Conservation (phyloP, 2,888 invertebrate genomes). For the Oscheius sp. region DNA sequence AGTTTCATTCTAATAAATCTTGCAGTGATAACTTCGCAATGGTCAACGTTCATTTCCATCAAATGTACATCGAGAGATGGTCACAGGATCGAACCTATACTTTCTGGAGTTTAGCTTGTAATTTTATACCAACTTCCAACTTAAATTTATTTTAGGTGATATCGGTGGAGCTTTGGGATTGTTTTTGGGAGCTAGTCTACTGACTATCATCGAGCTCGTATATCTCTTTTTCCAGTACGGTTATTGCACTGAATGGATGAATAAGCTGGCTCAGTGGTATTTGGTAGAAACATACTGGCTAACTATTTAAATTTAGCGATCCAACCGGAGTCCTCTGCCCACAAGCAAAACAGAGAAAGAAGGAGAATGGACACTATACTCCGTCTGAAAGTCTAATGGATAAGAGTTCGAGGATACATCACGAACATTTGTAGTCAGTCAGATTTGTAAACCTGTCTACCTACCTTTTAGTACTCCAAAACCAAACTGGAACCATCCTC, state of each 20-base stretch:
- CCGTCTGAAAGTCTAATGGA: slow-evolving; percentile 14
- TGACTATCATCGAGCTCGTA: slow-evolving; percentile 70
- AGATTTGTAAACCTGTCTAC: not conserved
- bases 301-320: slow-evolving; percentile 1
- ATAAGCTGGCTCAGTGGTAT: slow-evolving; percentile 2
- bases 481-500: not conserved
- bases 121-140: slow-evolving; percentile 17
- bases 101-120: slow-evolving; percentile 70
- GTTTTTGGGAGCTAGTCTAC: slow-evolving; percentile 68
- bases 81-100: slow-evolving; percentile 68
- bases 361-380: slow-evolving; percentile 1
- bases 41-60: slow-evolving; percentile 71
- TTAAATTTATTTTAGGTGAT: slow-evolving; percentile 57
- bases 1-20: not conserved
- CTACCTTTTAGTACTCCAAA: not conserved
- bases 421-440: slow-evolving; percentile 17
- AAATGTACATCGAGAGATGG: slow-evolving; percentile 72
- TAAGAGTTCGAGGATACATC: slow-evolving; percentile 13
- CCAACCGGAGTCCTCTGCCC: not conserved
- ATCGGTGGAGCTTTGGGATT: slow-evolving; percentile 72
- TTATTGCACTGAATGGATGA: slow-evolving; percentile 22
- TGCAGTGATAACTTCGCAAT: slow-evolving; percentile 72
- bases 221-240: slow-evolving; percentile 59
- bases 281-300: not conserved
- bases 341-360: not conserved